Base-by-base conservation (phyloP, 2,888 invertebrate genomes). In the Melanchra persicariae region DNA sequence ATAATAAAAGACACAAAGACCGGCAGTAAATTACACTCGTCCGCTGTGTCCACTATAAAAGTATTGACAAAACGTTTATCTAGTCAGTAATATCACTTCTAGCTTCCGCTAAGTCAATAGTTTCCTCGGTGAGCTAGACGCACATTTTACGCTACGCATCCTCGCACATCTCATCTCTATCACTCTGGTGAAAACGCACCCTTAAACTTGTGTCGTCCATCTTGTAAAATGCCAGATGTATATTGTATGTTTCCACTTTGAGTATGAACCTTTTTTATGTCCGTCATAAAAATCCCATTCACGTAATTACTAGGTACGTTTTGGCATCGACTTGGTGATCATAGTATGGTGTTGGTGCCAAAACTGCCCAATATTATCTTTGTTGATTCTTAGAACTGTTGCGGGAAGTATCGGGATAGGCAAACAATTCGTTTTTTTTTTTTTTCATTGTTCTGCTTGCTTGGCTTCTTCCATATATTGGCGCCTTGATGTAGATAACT, bases 221-320 rank as follows among this genome's bases (percentile, higher is more conserved):
- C 34, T 58, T 54, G 40, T 43, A 58, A 58, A 57, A 72, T n/a
- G 45, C 61, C 45, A 52, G 49, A 74, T 73, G 70, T 72, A 51
- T 72, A 24, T 79, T 61, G 61, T 58, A 73, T 55, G 34, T 34
- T 61, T 55, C 15, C 54, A 58, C 40, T 74, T 67, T 40, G n/a
- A 43, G 37, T 12, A 59, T 64, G 30, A 43, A 66, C n/a, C 66
- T 60, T 66, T 79, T 67, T 75, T 59, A 61, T 62, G 54, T 60
- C 45, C 40, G 51, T 34, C 51, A 64, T 80, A 76, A 77, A 81
- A 69, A 68, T 61, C 60, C 70, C 63, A 61, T 65, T 65, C 70
- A 37, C 26, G 54, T 77, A 76, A 77, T 75, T 61, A 65, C 66
- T 74, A 74, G 37, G 57, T 74, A 64, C 59, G 59, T 60, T 24